Evolutionary conservation across 2,888 invertebrate genomes (phyloP).

Genomic region (Microdon myrmicae): DNA sequence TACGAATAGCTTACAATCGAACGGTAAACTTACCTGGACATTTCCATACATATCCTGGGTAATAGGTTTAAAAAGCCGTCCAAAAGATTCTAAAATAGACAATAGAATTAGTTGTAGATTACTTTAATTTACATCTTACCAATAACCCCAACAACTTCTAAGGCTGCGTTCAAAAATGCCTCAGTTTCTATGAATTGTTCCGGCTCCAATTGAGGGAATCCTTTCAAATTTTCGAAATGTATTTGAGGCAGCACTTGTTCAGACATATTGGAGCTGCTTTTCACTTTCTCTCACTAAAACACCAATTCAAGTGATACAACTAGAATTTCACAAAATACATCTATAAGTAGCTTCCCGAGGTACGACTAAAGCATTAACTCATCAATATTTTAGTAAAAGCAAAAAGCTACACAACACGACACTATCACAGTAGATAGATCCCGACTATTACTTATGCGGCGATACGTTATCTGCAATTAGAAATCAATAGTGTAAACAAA

Average conservation of each 20-base stretch:
- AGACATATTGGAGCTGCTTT: conserved; percentile 19
- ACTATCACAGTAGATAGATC: no score
- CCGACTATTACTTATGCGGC: no score
- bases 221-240: conserved; percentile 61
- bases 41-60: conserved; percentile 82
- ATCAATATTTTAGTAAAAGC: no score
- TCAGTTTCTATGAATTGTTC: conserved; percentile 71
- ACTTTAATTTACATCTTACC: conserved; percentile 68
- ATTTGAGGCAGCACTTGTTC: conserved; percentile 55
- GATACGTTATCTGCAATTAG: no score
- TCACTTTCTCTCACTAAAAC: conserved; percentile 16
- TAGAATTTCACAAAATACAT: conserved; percentile 10
- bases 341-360: no score
- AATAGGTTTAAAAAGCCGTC: conserved; percentile 78
- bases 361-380: no score
- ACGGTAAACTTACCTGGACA: conserved; percentile 72
- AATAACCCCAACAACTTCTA: conserved; percentile 72
- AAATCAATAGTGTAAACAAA: no score
- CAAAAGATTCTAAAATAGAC: conserved; percentile 74
- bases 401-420: no score
- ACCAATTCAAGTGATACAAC: conserved; percentile 39
- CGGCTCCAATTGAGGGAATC: conserved; percentile 70
- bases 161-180: conserved; percentile 73
- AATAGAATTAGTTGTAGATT: conserved; percentile 1
- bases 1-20: no score